Evolutionary conservation across 1,140 invertebrate species (phyloP), one percentile per base, ranked within the genome.

Genomic region (Rhopalosiphum maidis): DNA sequence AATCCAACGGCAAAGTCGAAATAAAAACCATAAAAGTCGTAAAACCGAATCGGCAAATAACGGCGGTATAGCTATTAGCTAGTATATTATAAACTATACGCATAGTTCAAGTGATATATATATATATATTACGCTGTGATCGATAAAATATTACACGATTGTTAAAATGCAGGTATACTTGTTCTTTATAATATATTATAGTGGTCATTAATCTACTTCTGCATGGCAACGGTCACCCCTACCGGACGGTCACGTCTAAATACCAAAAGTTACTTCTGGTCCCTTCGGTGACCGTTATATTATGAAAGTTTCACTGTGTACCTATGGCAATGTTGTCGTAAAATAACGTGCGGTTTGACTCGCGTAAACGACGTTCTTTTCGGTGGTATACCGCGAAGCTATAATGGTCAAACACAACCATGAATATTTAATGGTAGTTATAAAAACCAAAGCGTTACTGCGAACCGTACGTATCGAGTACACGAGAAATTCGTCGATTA

Each of bases 401-500:
- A n/a, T 68, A 54, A 60, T 18, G 60, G 60, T 18, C 60, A 77
- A 77, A 77, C 9, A 68, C 11, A n/a, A 68, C 15, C 15, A 18
- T 77, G 15, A 77, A 77, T 77, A 77, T 77, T n/a, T 1, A 43
- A 85, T 25, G 23, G 41, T 11, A 43, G 48, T 41, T 23, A 25
- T 41, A 83, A 87, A 48, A 48, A 48, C 86, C 18, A 87, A 51
- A 88, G 6, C 15, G 46, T 88, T 35, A 11, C 83, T 25, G 22
- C 11, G 22, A 25, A 41, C 37, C 23, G 83, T 37, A 41, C 22
- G 7, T 37, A 83, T 37, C 1, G 8, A 68, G 55, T 68, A 51
- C 21, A n/a, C 7, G 18, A 41, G 54, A 60, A 54, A 60, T 90
- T 90, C 88, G 51, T 60, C 88, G 88, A 90, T 90, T 90, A 60